phyloP scores from a whole-genome alignment of 2,888 invertebrate genomes.

The Blastobasis lacticolella region DNA sequence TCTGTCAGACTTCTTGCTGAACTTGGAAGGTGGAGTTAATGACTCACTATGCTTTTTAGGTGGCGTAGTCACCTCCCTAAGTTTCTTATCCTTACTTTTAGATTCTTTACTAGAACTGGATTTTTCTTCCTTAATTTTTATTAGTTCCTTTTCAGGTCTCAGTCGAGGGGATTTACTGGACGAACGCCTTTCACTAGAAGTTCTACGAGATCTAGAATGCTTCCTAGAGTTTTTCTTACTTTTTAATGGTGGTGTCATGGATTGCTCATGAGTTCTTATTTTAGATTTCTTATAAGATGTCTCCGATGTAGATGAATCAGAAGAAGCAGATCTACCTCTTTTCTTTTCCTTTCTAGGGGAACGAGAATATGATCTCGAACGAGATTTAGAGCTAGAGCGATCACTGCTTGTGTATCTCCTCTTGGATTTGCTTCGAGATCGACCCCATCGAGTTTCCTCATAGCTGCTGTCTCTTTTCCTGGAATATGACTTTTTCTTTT shows the following conservation, averaged over 20 bases:
- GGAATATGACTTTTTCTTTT: constrained; percentile 37
- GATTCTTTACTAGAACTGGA: constrained; percentile 32
- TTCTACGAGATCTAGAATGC: constrained; percentile 25
- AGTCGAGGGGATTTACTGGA: constrained; percentile 29
- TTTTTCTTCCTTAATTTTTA: constrained; percentile 23
- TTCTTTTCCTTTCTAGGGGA: constrained; percentile 32
- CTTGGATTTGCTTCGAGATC: constrained; percentile 41
- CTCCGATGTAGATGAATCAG: constrained; percentile 44
- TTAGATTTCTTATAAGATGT: constrained; percentile 37
- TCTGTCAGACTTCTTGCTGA: constrained; percentile 31
- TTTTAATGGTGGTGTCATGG: constrained; percentile 32
- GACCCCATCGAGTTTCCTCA: constrained; percentile 28
- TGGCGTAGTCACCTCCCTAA: constrained; percentile 30
- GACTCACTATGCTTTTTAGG: constrained; percentile 28
- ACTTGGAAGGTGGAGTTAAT: constrained; percentile 30
- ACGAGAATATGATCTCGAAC: constrained; percentile 44
- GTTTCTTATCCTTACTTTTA: constrained; percentile 24
- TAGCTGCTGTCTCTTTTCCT: constrained; percentile 43
- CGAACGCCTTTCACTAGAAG: constrained; percentile 25
- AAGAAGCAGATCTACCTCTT: constrained; percentile 34
- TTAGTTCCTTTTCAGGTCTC: constrained; percentile 21
- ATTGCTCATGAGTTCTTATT: constrained; percentile 24
- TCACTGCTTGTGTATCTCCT: constrained; percentile 54
- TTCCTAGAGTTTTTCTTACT: constrained; percentile 28
- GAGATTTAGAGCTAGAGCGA: constrained; percentile 44